Evolutionary conservation across 2,888 invertebrate genomes (phyloP), one percentile per base, ranked within the genome.

Genomic region (Noctua janthe): DNA sequence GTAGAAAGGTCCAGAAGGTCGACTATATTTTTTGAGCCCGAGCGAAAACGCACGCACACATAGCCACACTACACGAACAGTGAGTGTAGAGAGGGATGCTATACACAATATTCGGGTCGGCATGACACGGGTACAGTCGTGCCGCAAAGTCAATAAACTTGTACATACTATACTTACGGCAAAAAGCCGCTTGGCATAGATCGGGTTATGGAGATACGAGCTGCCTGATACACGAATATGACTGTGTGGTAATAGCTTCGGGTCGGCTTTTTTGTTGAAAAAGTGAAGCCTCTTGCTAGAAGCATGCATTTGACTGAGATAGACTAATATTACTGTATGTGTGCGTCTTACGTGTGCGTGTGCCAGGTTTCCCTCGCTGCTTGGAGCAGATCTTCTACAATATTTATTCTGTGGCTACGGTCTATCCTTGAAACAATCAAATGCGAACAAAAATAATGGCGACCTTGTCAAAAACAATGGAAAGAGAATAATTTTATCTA

Each of bases 391-490:
- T 23, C 54, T 54, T 74, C 43, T 74, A 39, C 13, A 47, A 8
- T 54, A 17, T 66, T 23, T n/a, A 23, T 56, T 23, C 10, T 15
- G 2, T 64, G n/a, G 4, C 20, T n/a, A 39, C 5, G 43, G 47
- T 39, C 29, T 70, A n/a, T 78, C 84, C 78, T 83, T 83, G 70
- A 64, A 70, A 56, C 64, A 84, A 70, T 81, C 62, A 78, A 81
- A 81, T 70, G 49, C 29, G 84, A 39, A 70, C 39, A 77, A 72
- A 64, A 54, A 64, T 66, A 73, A 71, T 74, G 23, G 64, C 49
- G 49, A 69, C 71, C 75, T 71, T 82, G 74, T 82, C 82, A 78
- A 76, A 85, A 86, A 82, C 71, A 76, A 76, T 54, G 69, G 56
- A 29, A 76, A 69, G 66, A n/a, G 35, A 78, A 74, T 85, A 74